These are phyloP conservation scores for Caenorhabditis sp. DNA, from an alignment of 2,888 invertebrate species.

Conservation along the genomic window DNA sequence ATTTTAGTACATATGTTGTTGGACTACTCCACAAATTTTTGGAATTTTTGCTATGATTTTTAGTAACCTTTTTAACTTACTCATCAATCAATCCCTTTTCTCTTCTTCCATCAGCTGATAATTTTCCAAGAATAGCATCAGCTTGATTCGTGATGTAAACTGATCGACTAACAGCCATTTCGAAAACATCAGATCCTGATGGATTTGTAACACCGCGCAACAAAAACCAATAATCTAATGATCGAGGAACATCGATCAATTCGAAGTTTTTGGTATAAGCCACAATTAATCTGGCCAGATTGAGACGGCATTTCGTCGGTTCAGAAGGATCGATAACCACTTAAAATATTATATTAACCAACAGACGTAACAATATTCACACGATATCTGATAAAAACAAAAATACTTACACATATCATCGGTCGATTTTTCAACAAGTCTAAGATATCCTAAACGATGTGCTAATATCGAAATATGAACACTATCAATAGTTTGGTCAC, in stretches of 20 bases:
- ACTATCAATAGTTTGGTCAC: conserved; percentile 56
- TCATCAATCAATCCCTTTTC: conserved; percentile 63
- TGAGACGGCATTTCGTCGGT: conserved; percentile 58
- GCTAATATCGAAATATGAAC: conserved; percentile 66
- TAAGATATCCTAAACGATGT: conserved; percentile 52
- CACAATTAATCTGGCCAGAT: conserved; percentile 65
- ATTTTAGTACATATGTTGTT: too few species aligned
- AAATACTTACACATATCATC: conserved; percentile 49
- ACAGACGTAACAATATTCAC: too few species aligned
- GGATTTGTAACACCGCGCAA: conserved; percentile 53
- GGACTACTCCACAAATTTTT: too few species aligned
- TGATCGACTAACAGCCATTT: conserved; percentile 65
- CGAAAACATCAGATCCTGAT: conserved; percentile 63
- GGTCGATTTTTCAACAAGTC: conserved; percentile 48
- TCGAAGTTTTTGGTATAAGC: conserved; percentile 68
- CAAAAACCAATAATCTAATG: conserved; percentile 68
- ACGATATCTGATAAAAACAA: too few species aligned
- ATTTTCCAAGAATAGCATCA: conserved; percentile 58
- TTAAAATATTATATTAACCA: conserved; percentile 31
- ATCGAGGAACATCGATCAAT: conserved; percentile 58
- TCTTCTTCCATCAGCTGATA: conserved; percentile 50
- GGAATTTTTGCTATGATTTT: not conserved
- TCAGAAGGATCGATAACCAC: conserved; percentile 56
- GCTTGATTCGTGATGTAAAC: conserved; percentile 59
- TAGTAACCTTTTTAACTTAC: conserved; percentile 31